These are phyloP conservation scores for Melinopterus prodromus DNA, from an alignment of 2,888 invertebrate genomes.

Conservation along the genomic window DNA sequence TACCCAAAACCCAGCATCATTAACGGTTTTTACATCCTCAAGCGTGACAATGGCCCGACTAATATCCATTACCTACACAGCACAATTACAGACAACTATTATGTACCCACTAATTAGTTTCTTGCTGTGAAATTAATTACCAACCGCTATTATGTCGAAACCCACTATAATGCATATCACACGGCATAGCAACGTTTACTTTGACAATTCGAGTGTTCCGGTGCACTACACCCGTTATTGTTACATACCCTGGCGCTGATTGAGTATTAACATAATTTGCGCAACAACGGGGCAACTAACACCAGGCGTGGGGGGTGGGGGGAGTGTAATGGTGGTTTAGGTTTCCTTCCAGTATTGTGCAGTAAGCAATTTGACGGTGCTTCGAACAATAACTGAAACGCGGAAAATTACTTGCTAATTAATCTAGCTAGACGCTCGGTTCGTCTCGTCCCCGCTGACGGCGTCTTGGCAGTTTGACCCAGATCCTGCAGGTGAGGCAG, in stretches of 20 bases:
- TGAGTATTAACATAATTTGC: not conserved
- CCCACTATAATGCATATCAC: not conserved
- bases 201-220: not conserved
- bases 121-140: too few relatives aligned
- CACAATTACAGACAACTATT: too few relatives aligned
- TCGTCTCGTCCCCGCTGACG: not conserved
- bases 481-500: not conserved
- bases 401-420: not conserved
- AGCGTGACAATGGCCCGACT: too few relatives aligned
- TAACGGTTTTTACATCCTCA: too few relatives aligned
- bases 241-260: not conserved
- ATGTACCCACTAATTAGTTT: too few relatives aligned
- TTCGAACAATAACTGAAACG: not conserved
- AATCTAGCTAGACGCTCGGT: not conserved
- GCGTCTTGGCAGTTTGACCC: not conserved
- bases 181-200: not conserved
- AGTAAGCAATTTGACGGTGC: not conserved
- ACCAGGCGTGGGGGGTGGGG: not conserved
- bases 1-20: too few relatives aligned
- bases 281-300: not conserved
- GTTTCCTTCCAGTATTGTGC: not conserved
- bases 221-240: not conserved
- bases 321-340: not conserved
- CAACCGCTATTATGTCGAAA: too few relatives aligned
- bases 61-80: too few relatives aligned